Evolutionary conservation across 2,888 invertebrate genomes (phyloP), one percentile per base, ranked within the genome.

Genomic region (Agrotis puta): DNA sequence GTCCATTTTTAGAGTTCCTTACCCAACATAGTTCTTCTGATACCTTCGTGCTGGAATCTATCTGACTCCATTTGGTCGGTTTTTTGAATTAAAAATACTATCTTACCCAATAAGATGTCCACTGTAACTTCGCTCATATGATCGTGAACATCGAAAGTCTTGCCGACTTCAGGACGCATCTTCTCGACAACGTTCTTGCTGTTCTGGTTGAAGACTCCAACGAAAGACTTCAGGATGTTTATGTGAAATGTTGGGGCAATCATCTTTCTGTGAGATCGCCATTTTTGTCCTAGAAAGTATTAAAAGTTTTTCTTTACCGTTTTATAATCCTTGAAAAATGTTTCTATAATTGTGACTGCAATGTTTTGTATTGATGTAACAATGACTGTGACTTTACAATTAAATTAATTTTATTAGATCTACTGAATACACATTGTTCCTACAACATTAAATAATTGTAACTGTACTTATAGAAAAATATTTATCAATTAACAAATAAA

Each of bases 161-260:
- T 97, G 47, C 96, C 97, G 48, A 92, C 85, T 91, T 97, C 97
- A 59, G 96, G 93, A 72, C 93, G 91, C 93, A 98, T 92, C 82
- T 97, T 97, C 6, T 97, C 95, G 0, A 97, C 97, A 0, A 97
- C 97, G 16, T 96, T 95, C 69, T 95, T 94, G 33, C 97, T 97
- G 90, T 98, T 98, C 1, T 97, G 96, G 69, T 98, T 97, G 91
- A 98, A 98, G 0, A 97, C 96, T 59, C 97, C 97, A 77, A 98
- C 97, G 88, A 98, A 98, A 3, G 97, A 97, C 92, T 98, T 98
- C 56, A 98, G 92, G 1, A 98, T 97, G 89, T 98, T 98, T 88
- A 98, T 96, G 88, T 98, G 98, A 96, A 98, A 98, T 54, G 98
- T 98, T 20, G 98, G 98, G 0, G 98, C 98, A 70, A 98, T 98